Evolutionary conservation across 1,140 invertebrate species (phyloP), one percentile per base, ranked within the genome.

Genomic region (Sminthurinus signatus): DNA sequence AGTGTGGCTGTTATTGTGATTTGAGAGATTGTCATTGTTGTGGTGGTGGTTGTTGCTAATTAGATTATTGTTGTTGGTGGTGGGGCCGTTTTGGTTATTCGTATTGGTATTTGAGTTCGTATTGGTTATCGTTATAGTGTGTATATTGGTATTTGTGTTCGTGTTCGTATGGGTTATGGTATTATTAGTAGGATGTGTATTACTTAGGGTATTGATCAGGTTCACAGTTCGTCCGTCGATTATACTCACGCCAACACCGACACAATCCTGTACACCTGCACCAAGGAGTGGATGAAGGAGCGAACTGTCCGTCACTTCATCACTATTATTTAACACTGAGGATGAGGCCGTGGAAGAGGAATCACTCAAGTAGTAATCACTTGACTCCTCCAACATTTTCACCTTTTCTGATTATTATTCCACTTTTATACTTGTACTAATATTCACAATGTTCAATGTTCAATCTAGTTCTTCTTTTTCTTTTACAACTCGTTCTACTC

Each of bases 281-380:
- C 25, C 14, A 5, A 5, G n/a, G 8, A 25, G 44, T 14, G 15
- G 23, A 31, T 54, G 60, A 17, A 44, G 39, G 27, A 46, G 31
- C 29, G 27, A 3, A 27, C 32, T 32, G 27, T 69, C 64, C 23
- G 55, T 58, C n/a, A n/a, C n/a, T 46, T 67, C 58, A 31, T 64
- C 68, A 58, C 61, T 56, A 28, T 54, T 64, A 15, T 29, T 65
- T 14, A 58, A 31, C 15, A 67, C 60, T 23, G 57, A 62, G 2
- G 69, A 71, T n/a, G 66, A 71, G 0, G 70, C 58, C 14, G 66
- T 68, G 4, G 70, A 71, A 1, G 70, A 71, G 19, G 70, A 71
- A 55, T 71, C 70, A 62, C 70, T 71, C 50, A 71, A 51, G 59
- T 71, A 71, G 46, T 66, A 71, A 55, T 71, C 70, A 60, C 70